Conservation (phyloP, 2,888 invertebrate genomes). For the Argyresthia albistria region DNA sequence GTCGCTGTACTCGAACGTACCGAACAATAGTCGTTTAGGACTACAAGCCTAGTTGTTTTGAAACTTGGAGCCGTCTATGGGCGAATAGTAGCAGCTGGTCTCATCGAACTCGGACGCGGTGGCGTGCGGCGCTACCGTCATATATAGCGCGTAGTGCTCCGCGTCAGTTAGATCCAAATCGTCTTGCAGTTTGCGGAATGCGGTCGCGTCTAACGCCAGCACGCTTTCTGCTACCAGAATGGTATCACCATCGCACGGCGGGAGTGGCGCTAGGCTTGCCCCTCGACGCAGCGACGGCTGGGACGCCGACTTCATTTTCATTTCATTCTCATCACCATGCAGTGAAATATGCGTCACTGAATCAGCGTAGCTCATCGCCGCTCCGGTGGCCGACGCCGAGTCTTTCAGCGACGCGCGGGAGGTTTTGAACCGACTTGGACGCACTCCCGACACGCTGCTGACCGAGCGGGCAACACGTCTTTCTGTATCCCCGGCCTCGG, state of each 20-base stretch:
- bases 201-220: constrained; percentile 50
- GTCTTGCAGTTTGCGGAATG: constrained; percentile 52
- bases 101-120: constrained; percentile 92
- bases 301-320: constrained; percentile 32
- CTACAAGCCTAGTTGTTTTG: constrained; percentile 21
- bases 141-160: constrained; percentile 90
- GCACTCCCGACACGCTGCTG: constrained; percentile 73
- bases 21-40: not conserved
- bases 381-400: constrained; percentile 44
- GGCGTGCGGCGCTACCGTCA: constrained; percentile 88
- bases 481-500: constrained; percentile 38
- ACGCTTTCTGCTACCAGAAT: constrained; percentile 73
- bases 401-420: constrained; percentile 56
- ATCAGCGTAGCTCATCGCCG: constrained; percentile 64
- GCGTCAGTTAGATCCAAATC: constrained; percentile 86
- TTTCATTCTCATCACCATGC: constrained; percentile 68
- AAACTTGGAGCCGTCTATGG: constrained; percentile 84
- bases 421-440: constrained; percentile 62
- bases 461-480: constrained; percentile 73
- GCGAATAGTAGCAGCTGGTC: constrained; percentile 88
- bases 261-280: constrained; percentile 42
- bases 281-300: constrained; percentile 34
- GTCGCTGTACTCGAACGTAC: not conserved
- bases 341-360: constrained; percentile 78
- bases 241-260: constrained; percentile 68